Evolutionary conservation across 1,140 invertebrate species (phyloP).

Genomic region (Macrocentrus cingulum): DNA sequence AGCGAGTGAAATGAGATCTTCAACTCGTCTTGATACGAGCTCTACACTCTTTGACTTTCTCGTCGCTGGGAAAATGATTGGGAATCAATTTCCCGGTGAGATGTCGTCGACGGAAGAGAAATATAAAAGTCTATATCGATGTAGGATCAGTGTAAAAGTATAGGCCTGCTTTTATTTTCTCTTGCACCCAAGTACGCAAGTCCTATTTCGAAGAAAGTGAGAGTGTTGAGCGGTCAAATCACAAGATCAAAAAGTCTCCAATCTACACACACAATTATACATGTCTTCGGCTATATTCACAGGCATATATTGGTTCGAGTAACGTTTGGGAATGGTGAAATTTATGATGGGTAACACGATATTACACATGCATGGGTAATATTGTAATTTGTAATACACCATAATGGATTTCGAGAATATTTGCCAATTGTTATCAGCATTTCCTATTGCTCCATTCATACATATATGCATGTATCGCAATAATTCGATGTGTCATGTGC

Average conservation of each 20-base stretch:
- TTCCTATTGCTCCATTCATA: not conserved
- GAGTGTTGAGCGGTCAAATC: no score
- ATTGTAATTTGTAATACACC: no score
- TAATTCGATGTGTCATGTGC: constrained; percentile 9
- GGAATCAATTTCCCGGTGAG: constrained; percentile 28
- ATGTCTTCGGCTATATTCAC: no score
- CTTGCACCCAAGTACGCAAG: no score
- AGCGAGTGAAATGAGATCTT: constrained; percentile 20
- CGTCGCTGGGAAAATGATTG: constrained; percentile 13
- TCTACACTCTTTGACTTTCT: not conserved
- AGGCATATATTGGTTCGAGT: no score
- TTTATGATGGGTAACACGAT: no score
- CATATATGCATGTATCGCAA: constrained; percentile 3
- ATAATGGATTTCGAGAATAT: not conserved
- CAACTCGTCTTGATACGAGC: not conserved
- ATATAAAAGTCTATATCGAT: constrained; percentile 5
- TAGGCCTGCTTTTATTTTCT: constrained; percentile 12
- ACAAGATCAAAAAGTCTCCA: no score
- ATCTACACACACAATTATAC: no score
- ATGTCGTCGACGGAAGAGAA: constrained; percentile 11
- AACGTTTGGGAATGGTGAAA: no score
- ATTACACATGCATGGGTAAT: not conserved
- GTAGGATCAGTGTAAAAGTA: constrained; percentile 6
- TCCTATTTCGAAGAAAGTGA: no score
- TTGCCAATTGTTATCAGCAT: constrained; percentile 3